Percentiles rank a stretch among this genome's conserved stretches.
phyloP scores from a whole-genome alignment of 2,888 invertebrate genomes.

The Malachius bipustulatus region DNA sequence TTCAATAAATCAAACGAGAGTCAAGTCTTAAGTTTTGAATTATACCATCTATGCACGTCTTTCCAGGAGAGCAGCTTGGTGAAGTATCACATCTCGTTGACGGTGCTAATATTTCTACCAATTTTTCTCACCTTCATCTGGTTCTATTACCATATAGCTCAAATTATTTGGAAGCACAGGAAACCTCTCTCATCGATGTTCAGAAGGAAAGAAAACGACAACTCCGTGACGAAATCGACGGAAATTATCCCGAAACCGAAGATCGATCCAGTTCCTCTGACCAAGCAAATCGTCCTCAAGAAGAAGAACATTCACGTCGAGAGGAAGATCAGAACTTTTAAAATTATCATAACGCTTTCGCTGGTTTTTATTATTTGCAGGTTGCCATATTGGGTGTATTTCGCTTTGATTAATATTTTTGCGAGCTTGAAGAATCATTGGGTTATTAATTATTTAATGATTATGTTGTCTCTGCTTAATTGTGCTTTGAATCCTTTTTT shows the following conservation, averaged over 20 bases:
- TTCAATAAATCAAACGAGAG: no score
- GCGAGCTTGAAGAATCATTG: slow-evolving; percentile 29
- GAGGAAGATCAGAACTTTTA: slow-evolving; percentile 44
- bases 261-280: no score
- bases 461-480: slow-evolving; percentile 41
- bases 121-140: slow-evolving; percentile 39
- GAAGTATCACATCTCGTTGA: slow-evolving; percentile 26
- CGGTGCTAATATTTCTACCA: slow-evolving; percentile 38
- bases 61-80: no score
- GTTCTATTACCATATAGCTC: slow-evolving; percentile 41
- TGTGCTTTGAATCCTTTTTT: slow-evolving; percentile 47
- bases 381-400: slow-evolving; percentile 41
- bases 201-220: no score
- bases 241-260: no score
- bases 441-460: slow-evolving; percentile 40
- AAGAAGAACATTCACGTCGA: no score
- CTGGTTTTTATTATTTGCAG: slow-evolving; percentile 42
- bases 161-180: slow-evolving; percentile 40
- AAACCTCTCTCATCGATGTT: no score
- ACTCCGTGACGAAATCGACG: slow-evolving; percentile 17
- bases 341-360: slow-evolving; percentile 44
- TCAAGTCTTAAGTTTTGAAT: no score
- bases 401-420: slow-evolving; percentile 37
- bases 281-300: no score
- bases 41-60: no score